Conservation (phyloP, 2,888 invertebrate genomes). For the Eupithecia pulchellata region DNA sequence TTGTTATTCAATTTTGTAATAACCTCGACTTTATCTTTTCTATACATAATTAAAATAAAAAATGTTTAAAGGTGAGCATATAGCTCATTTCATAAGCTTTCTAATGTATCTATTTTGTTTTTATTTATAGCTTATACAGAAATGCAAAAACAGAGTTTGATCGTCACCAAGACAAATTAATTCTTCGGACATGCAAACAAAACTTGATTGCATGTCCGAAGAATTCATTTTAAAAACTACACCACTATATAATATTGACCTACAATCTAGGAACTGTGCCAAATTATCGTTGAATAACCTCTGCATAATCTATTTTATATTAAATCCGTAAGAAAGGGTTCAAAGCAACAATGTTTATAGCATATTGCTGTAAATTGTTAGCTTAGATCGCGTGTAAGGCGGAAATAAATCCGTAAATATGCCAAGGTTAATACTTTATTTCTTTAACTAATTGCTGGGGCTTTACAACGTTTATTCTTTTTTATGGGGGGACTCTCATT, state of each 20-base stretch:
- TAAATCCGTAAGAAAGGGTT: neutral
- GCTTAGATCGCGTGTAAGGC: slow-evolving; percentile 30
- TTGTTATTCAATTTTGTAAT: too few species aligned
- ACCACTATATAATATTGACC: neutral
- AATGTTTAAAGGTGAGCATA: too few species aligned
- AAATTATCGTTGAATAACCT: slow-evolving; percentile 6
- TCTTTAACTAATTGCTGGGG: slow-evolving; percentile 19
- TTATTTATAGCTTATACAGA: too few species aligned
- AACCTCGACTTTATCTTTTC: too few species aligned
- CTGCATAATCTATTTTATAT: neutral
- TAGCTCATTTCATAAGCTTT: too few species aligned
- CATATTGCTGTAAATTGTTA: slow-evolving; percentile 20
- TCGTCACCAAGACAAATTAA: too few species aligned
- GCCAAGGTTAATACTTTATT: slow-evolving; percentile 24
- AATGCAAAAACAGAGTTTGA: too few species aligned
- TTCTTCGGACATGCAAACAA: too few species aligned
- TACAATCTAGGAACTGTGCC: neutral
- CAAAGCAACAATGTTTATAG: neutral
- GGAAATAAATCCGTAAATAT: slow-evolving; percentile 32
- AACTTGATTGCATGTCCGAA: neutral
- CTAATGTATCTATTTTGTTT: too few species aligned
- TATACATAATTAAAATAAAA: too few species aligned
- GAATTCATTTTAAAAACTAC: neutral
- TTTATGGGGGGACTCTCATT: neutral
- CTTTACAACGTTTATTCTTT: neutral